Evolutionary conservation across 2,113 vertebrate species (phyloP), one percentile per base, ranked within the genome.

Genomic region (Oxyruncus cristatus): DNA sequence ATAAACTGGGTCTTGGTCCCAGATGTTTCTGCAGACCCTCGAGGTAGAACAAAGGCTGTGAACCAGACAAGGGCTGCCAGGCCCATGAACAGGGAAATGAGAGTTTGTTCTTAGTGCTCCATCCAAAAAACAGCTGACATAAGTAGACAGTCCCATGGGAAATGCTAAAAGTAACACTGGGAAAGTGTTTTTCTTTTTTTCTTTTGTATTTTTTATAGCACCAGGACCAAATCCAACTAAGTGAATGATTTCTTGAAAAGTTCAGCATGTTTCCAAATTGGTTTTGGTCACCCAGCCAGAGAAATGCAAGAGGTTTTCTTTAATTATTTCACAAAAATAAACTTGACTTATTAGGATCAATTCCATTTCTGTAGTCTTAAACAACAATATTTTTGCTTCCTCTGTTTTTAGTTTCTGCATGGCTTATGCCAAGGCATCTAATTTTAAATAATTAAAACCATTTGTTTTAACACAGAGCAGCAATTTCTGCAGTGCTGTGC

Each of bases 371-470:
- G 46, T 46, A 97, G 94, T 94, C 88, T 97, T 96, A 96, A 95
- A 94, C 95, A 97, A 96, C 91, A 85, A 71, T 91, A 95, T 93
- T 96, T 91, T 91, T 88, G 52, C 55, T 56, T 83, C 72, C 68
- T 77, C 47, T 90, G 67, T 42, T 86, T 88, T 92, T 20, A 39
- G 72, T 90, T 86, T 85, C 88, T 78, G 52, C 66, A 3, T 39
- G 24, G 35, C 24, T 86, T 50, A 70, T 86, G 90, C 93, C 94
- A 93, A 94, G 72, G 59, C 41, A 73, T 83, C 63, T 80, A n/a
- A 70, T 92, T 88, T 93, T 89, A 90, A 94, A 95, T 93, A 95
- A 96, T 94, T 96, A 94, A 96, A 96, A 63, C 50, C 88, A 86
- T 93, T 95, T 94, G 76, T 94, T 94, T 95, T 83, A 94, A 87